Evolutionary conservation across 2,888 invertebrate species (phyloP).

Genomic region (Plemyria rubiginata): DNA sequence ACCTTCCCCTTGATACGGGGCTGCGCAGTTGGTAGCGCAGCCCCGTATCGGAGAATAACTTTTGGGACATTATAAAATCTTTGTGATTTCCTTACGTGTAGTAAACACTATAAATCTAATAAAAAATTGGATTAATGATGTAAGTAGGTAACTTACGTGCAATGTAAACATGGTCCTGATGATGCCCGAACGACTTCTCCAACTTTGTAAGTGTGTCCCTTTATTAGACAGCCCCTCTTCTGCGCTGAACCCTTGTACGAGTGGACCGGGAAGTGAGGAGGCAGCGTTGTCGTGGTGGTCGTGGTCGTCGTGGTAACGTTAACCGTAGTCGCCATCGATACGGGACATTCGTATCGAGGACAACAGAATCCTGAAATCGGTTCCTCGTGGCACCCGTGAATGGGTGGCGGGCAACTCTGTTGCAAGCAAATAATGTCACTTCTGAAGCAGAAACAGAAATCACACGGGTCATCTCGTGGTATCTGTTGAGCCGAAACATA

Average conservation of each 20-base stretch:
- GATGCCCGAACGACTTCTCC: constrained; percentile 94
- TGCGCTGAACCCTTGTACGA: constrained; percentile 90
- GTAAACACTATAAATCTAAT: no score
- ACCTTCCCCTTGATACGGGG: no score
- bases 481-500: constrained; percentile 98
- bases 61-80: no score
- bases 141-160: constrained; percentile 90
- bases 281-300: constrained; percentile 93
- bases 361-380: constrained; percentile 97
- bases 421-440: constrained; percentile 97
- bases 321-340: constrained; percentile 92
- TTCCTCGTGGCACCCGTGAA: constrained; percentile 95
- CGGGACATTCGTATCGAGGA: constrained; percentile 96
- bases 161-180: constrained; percentile 96
- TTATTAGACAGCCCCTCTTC: constrained; percentile 93
- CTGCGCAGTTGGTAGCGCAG: no score
- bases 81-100: no score
- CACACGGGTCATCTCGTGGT: constrained; percentile 96
- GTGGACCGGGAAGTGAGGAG: constrained; percentile 92
- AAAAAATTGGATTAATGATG: no score
- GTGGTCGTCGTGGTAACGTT: constrained; percentile 95
- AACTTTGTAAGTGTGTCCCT: constrained; percentile 93
- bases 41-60: no score
- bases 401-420: constrained; percentile 97
- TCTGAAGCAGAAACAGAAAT: constrained; percentile 98